Percentiles rank a stretch among this genome's conserved stretches.
These are phyloP conservation scores for Cheilosia soror DNA, from an alignment of 2,888 invertebrate species.

Conservation along the genomic window DNA sequence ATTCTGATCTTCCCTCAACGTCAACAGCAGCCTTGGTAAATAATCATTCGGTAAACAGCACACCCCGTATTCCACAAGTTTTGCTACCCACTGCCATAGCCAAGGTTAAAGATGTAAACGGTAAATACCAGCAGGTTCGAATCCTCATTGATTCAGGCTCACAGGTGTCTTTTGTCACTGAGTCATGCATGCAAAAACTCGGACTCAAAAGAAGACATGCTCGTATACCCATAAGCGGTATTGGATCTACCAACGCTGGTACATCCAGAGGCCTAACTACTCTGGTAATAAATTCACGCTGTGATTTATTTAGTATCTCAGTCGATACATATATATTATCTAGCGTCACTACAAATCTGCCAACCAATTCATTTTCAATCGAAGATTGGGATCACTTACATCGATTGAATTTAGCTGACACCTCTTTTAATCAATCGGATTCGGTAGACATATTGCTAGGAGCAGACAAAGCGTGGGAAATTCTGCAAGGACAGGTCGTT, in stretches of 20 bases:
- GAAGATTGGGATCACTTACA: conserved; percentile 10
- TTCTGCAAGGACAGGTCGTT: background rate
- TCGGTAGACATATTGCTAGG: no score
- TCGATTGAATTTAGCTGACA: conserved; percentile 15
- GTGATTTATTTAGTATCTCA: no score
- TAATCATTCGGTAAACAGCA: background rate
- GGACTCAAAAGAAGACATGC: background rate
- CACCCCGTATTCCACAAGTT: background rate
- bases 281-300: no score
- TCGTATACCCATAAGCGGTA: no score
- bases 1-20: background rate
- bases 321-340: conserved; percentile 15
- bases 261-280: background rate
- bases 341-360: background rate
- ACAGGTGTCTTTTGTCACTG: no score
- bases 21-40: conserved; percentile 7
- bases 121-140: conserved; percentile 2
- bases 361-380: background rate
- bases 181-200: no score
- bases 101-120: background rate
- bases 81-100: conserved; percentile 11
- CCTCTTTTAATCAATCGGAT: background rate
- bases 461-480: background rate
- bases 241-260: background rate
- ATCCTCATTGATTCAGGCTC: background rate